Conservation (phyloP, 1,140 invertebrate genomes). For the Drosophila tropicalis region DNA sequence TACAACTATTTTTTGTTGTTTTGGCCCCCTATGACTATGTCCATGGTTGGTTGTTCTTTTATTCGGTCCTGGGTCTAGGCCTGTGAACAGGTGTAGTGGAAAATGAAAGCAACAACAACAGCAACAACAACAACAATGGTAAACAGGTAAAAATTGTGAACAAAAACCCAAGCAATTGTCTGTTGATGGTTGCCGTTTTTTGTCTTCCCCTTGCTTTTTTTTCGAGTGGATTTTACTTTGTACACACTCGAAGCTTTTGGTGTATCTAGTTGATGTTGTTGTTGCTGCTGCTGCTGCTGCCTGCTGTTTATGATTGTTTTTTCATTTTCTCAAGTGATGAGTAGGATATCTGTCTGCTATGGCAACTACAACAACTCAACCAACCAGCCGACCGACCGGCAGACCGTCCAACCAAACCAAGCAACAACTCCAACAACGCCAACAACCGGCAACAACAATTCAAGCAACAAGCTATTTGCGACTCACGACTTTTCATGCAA, state of each 20-base stretch:
- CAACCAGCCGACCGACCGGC: conserved; percentile 11
- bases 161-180: conserved; percentile 41
- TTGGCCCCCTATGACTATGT: conserved; percentile 4
- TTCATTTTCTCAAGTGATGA: conserved; percentile 82
- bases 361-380: conserved; percentile 37
- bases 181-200: conserved; percentile 44
- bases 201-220: conserved; percentile 40
- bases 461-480: conserved; percentile 77
- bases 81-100: conserved; percentile 69
- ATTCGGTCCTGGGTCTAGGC: conserved; percentile 32
- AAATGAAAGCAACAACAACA: conserved; percentile 61
- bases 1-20: no score
- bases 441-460: conserved; percentile 32
- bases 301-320: conserved; percentile 79
- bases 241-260: conserved; percentile 64
- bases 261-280: conserved; percentile 35
- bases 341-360: conserved; percentile 76
- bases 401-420: conserved; percentile 14
- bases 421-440: conserved; percentile 33
- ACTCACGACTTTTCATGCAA: conserved; percentile 82
- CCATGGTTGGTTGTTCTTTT: conserved; percentile 25
- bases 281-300: conserved; percentile 44
- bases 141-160: conserved; percentile 52
- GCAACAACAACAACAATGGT: conserved; percentile 53
- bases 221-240: conserved; percentile 74